Base-by-base conservation (phyloP, 2,888 invertebrate species). In the Caenorhabditis uteleia region DNA sequence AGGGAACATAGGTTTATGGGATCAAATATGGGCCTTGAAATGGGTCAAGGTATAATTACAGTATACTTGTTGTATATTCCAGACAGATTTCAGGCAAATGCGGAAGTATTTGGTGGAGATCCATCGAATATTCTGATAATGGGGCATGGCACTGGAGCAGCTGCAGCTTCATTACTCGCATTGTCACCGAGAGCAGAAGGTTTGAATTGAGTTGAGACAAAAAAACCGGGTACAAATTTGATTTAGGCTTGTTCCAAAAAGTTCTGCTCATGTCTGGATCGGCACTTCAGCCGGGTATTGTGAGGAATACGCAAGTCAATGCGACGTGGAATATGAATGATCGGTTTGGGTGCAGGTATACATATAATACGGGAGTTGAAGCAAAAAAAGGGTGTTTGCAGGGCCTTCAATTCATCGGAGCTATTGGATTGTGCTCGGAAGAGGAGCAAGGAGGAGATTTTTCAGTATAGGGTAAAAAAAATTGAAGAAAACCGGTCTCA, bases 111-210 rank as follows among this genome's bases (percentile, higher is more conserved):
- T 48, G 81, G 81, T 8, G 81, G 81, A 25, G 81, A 81, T 67
- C 78, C 80, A 4, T 57, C 74, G 25, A 82, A 80, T 36, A 68
- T 80, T 25, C 49, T 78, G 6, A 50, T 80, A 36, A 79, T 81
- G 79, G 83, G 83, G n/a, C 76, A 80, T 25, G 83, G 83, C 5
- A 71, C 76, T 6, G 83, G 83, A 23, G 83, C 83, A 3, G 65
- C 81, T 2, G 68, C 79, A 10, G 83, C 81, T 7, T 79, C 79
- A 14, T 57, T 83, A 3, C 59, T 83, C 6, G 79, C 82, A 16
- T 55, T 83, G 10, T 82, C 82, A 12, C 83, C 83, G 7, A 61
- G 70, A 57, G 80, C 80, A 5, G 78, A 78, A 59, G 77, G 80
- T 75, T n/a, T n/a, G n/a, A n/a, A n/a, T n/a, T n/a, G n/a, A n/a